Evolutionary conservation across 2,797 vertebrate genomes (phyloP), one percentile per base, ranked within the genome.

Genomic region (Sebastes matsubarae): DNA sequence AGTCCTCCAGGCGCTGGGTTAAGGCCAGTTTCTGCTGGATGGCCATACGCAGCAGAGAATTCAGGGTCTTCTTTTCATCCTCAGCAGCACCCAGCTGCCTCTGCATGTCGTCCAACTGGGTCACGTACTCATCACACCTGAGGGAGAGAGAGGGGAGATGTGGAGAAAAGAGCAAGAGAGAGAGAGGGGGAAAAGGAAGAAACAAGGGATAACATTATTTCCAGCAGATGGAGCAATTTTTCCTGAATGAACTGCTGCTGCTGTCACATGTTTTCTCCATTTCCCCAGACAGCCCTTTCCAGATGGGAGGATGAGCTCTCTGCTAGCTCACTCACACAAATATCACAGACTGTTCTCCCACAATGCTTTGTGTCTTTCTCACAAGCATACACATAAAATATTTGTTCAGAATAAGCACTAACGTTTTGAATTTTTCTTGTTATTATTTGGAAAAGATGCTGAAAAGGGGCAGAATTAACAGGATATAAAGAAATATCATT

Each of bases 21-120:
- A 99, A 92, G 1, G 99, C 98, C 88, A 99, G 95, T 93, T 99
- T 99, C 96, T 99, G 99, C 93, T 99, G 99, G 92, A 99, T 99
- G 80, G 99, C 98, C 98, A 99, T 99, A 10, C 99, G 98, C n/a
- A 99, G 92, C 91, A 99, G 89, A 1, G 98, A 99, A 89, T 99
- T 99, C 84, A 99, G 93, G 0, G 99, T 99, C 95, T 99, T 99
- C 97, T 99, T 99, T 92, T 99, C 99, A 1, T 99, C 99, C 92
- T 99, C 99, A 0, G 98, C 99, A 0, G 99, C 98, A 4, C 96
- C 93, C 54, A 99, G 96, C 89, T 99, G 99, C 88, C 97, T 94
- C 94, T 99, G 99, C 99, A 99, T 99, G 93, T 99, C 98, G 1
- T 99, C 99, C 90, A 99, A 89, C 94, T 99, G 99, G 1, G 95